phyloP scores from a whole-genome alignment of 2,113 vertebrate genomes.

The Urocolius indicus region DNA sequence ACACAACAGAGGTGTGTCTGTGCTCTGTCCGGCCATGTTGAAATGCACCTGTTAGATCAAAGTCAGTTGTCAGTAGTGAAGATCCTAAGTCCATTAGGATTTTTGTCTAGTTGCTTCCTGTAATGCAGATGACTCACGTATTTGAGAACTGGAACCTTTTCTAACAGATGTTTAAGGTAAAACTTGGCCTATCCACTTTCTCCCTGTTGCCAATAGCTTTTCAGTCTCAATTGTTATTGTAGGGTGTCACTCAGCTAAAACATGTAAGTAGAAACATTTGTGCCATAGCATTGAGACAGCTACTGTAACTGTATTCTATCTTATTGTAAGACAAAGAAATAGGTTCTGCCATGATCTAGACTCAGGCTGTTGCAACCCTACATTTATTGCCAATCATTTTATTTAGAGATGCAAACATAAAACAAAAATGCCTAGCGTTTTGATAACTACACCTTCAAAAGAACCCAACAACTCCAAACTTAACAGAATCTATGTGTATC shows the following conservation, averaged over 20 bases:
- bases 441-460: not conserved
- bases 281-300: not conserved
- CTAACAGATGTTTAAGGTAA: not conserved
- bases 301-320: not conserved
- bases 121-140: not conserved
- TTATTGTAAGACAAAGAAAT: not conserved
- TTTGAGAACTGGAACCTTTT: not conserved
- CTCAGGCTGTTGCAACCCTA: not conserved
- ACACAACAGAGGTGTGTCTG: rapidly evolving
- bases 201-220: not conserved
- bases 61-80: not conserved
- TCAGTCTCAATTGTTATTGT: not conserved
- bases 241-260: not conserved
- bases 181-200: not conserved
- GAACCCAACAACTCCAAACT: not conserved
- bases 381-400: not conserved
- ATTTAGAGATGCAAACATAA: not conserved
- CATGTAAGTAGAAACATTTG: not conserved
- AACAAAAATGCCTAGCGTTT: not conserved
- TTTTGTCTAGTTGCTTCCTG: not conserved
- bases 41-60: not conserved
- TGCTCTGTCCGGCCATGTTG: not conserved
- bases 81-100: not conserved
- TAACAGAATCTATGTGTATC: not conserved
- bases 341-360: not conserved